Percentiles rank a stretch among this genome's conserved stretches.
Evolutionary conservation across 2,797 vertebrate species (phyloP).

Genomic region (Mycteria americana): DNA sequence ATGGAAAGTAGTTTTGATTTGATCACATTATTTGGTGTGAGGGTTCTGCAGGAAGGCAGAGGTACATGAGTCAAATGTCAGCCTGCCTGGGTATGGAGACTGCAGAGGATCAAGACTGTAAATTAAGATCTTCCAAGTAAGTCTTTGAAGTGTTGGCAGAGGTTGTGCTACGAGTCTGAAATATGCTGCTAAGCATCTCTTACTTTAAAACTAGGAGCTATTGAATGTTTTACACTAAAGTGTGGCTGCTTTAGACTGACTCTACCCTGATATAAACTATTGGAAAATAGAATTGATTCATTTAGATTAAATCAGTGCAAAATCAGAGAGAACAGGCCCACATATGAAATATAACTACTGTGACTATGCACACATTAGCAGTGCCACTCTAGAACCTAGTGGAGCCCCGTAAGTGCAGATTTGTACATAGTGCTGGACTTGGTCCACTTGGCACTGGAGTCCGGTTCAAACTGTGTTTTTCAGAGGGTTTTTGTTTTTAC

Average conservation of each 20-base stretch:
- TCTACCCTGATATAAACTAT: not conserved
- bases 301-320: not conserved
- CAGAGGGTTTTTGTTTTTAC: not conserved
- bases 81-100: not conserved
- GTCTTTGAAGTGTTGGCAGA: not conserved
- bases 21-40: slow-evolving; percentile 61
- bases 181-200: not conserved
- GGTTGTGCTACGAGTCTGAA: not conserved
- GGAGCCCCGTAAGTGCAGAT: not conserved
- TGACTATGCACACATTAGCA: fast-evolving
- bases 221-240: not conserved
- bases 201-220: not conserved
- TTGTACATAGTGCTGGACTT: not conserved
- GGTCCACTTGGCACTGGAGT: not conserved
- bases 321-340: not conserved
- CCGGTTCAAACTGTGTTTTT: not conserved
- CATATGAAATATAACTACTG: not conserved
- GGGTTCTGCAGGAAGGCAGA: slow-evolving; percentile 67
- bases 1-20: slow-evolving; percentile 72
- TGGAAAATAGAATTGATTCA: not conserved
- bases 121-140: not conserved
- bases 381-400: not conserved
- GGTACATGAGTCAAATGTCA: not conserved
- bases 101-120: not conserved
- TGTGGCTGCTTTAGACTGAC: not conserved